A percentile compares a stretch with the other conserved stretches of the same genome.
Evolutionary conservation across 1,140 invertebrate species (phyloP).

Genomic region (Cydia strobilella): DNA sequence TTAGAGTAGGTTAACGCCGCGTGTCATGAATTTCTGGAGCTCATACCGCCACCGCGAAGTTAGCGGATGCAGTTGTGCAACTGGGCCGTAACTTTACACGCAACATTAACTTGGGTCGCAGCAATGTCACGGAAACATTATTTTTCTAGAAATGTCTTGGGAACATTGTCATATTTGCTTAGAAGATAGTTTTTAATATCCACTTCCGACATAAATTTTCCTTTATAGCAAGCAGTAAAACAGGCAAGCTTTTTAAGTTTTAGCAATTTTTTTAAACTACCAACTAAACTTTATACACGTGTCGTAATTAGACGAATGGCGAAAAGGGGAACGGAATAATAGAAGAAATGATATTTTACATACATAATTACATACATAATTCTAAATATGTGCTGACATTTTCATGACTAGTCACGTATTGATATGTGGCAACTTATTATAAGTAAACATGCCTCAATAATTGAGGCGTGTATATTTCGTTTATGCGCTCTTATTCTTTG

Average conservation of each 20-base stretch:
- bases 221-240: not conserved
- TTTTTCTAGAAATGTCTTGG: constrained; percentile 12
- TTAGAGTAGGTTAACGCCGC: constrained; percentile 53
- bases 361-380: too few species aligned
- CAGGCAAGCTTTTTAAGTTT: not conserved
- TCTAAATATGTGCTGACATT: too few species aligned
- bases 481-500: not conserved
- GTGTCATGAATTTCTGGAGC: constrained; percentile 63
- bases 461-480: too few species aligned
- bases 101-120: constrained; percentile 72
- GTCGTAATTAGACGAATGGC: too few species aligned
- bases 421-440: too few species aligned
- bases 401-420: too few species aligned
- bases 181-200: not conserved
- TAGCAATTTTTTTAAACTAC: not conserved
- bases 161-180: constrained; percentile 39
- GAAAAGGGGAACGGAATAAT: too few species aligned
- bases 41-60: constrained; percentile 59
- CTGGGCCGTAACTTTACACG: constrained; percentile 73
- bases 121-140: constrained; percentile 55
- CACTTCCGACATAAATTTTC: not conserved
- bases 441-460: too few species aligned
- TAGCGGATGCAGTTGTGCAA: constrained; percentile 66
- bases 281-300: not conserved
- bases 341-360: too few species aligned